Evolutionary conservation across 1,140 invertebrate species (phyloP).

Genomic region (Helicoverpa armigera): DNA sequence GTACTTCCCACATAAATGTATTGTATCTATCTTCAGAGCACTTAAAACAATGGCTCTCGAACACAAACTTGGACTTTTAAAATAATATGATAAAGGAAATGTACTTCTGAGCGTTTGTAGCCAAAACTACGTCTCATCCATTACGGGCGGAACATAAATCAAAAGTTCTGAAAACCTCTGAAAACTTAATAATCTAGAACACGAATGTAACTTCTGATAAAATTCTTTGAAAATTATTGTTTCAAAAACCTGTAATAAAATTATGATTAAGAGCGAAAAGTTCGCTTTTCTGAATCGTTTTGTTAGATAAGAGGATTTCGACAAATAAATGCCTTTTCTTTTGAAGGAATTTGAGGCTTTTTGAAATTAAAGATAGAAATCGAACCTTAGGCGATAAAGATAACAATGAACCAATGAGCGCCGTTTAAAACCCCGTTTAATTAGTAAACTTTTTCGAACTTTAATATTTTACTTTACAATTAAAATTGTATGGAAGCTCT

Average conservation of each 20-base stretch:
- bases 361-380: no score
- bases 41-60: no score
- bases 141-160: not conserved
- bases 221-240: not conserved
- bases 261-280: not conserved
- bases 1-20: no score
- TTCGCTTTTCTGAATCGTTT: not conserved
- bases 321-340: no score
- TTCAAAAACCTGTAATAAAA: not conserved
- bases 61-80: not conserved
- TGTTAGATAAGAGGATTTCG: not conserved
- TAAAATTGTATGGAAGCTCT: no score
- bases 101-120: not conserved
- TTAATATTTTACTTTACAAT: no score
- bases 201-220: not conserved
- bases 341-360: no score
- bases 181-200: conserved; percentile 3
- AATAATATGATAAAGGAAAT: conserved; percentile 5
- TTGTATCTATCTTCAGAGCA: no score
- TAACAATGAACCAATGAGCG: no score
- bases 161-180: conserved; percentile 1
- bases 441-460: no score
- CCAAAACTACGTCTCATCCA: conserved; percentile 13
- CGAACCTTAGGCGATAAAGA: no score
- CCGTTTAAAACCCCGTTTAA: no score